Percentiles rank a stretch among this genome's conserved stretches.
Evolutionary conservation across 2,797 vertebrate species (phyloP).

Genomic region (Myripristis jacobus): DNA sequence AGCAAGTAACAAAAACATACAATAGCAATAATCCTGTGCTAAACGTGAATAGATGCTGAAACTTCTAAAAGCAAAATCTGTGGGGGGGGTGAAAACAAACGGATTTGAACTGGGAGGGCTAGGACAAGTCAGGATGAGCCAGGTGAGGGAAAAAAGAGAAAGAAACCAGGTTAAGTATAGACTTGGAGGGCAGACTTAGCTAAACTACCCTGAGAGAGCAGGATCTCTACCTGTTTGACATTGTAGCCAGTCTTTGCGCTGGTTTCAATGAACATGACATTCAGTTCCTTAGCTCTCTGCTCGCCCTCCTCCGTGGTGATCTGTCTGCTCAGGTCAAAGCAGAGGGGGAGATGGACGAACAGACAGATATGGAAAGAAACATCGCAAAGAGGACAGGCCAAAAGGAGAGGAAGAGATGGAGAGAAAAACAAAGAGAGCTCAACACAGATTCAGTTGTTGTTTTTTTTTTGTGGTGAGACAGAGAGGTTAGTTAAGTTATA

Average conservation of each 20-base stretch:
- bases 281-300: constrained; percentile 97
- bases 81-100: constrained; percentile 6
- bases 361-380: constrained; percentile 70
- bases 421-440: constrained; percentile 72
- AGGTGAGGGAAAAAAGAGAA: constrained; percentile 43
- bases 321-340: constrained; percentile 88
- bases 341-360: constrained; percentile 67
- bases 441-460: constrained; percentile 51
- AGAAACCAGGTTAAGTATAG: constrained; percentile 39
- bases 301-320: constrained; percentile 97
- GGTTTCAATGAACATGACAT: constrained; percentile 98
- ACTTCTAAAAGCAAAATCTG: constrained; percentile 47
- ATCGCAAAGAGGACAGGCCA: constrained; percentile 61
- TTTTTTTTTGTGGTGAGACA: constrained; percentile 59
- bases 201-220: constrained; percentile 65
- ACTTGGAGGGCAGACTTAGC: constrained; percentile 56
- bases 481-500: constrained; percentile 80
- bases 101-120: constrained; percentile 28
- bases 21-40: constrained; percentile 25
- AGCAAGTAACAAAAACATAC: constrained; percentile 12
- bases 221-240: constrained; percentile 93
- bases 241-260: constrained; percentile 98
- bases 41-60: constrained; percentile 36
- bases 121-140: constrained; percentile 45
- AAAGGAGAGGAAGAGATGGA: constrained; percentile 58